Evolutionary conservation across 2,113 vertebrate genomes (phyloP).

Genomic region (Trogon melanurus): DNA sequence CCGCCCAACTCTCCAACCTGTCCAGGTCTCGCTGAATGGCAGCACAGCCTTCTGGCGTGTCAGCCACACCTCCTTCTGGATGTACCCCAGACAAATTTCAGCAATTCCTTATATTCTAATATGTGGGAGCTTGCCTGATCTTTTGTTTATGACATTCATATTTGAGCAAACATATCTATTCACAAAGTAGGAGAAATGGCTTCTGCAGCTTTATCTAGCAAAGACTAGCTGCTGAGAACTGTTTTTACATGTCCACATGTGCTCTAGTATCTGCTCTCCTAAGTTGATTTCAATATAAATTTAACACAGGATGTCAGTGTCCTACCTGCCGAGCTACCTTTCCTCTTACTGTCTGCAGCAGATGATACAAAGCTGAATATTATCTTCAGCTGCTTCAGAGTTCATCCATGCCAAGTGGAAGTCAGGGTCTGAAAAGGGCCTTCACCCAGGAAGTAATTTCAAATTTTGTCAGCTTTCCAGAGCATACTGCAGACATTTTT

Average conservation of each 20-base stretch:
- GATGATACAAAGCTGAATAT: neutral
- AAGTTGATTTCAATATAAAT: neutral
- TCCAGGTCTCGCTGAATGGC: no score
- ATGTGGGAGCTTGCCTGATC: neutral
- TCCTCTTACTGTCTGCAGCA: neutral
- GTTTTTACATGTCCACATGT: neutral
- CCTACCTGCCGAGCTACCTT: neutral
- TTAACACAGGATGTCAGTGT: neutral
- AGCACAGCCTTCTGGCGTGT: no score
- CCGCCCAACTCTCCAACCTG: no score
- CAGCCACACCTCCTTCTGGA: neutral
- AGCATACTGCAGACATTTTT: neutral
- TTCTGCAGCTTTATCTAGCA: neutral
- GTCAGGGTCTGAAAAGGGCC: neutral
- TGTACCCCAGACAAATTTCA: neutral
- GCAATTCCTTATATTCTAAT: neutral
- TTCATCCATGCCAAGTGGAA: neutral
- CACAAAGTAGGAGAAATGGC: neutral
- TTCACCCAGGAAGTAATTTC: neutral
- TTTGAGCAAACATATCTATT: neutral
- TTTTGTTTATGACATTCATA: neutral
- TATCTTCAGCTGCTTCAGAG: neutral
- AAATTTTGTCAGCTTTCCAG: neutral
- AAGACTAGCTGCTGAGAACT: neutral
- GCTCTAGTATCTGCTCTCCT: neutral